Base-by-base conservation (phyloP, 35 echinoderm and acorn worm species). In the Chiridota heheva region DNA sequence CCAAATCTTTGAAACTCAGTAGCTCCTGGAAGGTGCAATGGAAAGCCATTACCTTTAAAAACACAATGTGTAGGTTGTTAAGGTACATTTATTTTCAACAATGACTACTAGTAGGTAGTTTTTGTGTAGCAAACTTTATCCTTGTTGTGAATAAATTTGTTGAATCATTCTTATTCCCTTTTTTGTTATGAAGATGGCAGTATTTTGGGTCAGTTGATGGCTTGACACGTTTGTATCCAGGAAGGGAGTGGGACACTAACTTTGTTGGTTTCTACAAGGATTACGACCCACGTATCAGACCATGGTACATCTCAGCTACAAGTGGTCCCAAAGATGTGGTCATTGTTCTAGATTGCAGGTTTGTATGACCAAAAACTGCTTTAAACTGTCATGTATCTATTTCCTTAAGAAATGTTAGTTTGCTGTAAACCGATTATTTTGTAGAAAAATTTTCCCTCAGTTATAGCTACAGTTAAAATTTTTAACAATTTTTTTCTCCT, bases 341-440 rank as follows among this genome's bases (percentile, higher is more conserved):
- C 67, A 97, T 97, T 49, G 69, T 97, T 4, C 53, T 97, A n/a
- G 94, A 91, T 57, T 97, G 94, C 84, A 91, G 94, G 94, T 97
- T n/a, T 5, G 67, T 87, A 39, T 20, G n/a, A n/a, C n/a, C n/a
- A 77, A 53, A 10, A 53, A 13, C 48, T 53, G 10, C n/a, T n/a
- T n/a, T n/a, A n/a, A n/a, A n/a, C n/a, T n/a, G n/a, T n/a, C n/a
- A n/a, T n/a, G n/a, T n/a, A n/a, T n/a, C n/a, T n/a, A n/a, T n/a
- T n/a, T n/a, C n/a, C n/a, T n/a, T n/a, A n/a, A n/a, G n/a, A n/a
- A n/a, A n/a, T n/a, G n/a, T n/a, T n/a, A n/a, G n/a, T 53, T 53
- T 53, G 22, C 10, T 53, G 48, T 22, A 13, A 22, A 10, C 10
- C 48, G 10, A 53, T 53, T 13, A 10, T 53, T 13, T 53, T 53